Evolutionary conservation across 2,888 invertebrate species (phyloP), one percentile per base, ranked within the genome.

Genomic region (Drosophila kokeensis): DNA sequence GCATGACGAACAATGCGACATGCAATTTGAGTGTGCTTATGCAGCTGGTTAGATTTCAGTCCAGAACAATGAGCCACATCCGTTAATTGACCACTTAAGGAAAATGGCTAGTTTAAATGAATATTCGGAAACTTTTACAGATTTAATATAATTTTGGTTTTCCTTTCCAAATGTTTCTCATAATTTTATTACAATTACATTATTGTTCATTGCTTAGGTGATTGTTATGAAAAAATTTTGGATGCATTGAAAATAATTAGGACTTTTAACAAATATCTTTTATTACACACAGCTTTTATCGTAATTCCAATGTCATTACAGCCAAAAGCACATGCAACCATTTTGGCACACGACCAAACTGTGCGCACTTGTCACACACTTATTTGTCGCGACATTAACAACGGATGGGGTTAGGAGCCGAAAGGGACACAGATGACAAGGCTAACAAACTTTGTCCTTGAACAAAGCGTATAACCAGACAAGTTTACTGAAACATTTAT

Each of bases 401-500:
- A 29, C 55, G n/a, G n/a, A 13, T 29, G 32, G 45, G 36, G 32
- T 38, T 8, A 34, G 15, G 42, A 27, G 15, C 1, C 15, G 7
- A 24, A 24, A 15, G 45, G 42, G 36, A n/a, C 68, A 66, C 81
- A 79, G 72, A 69, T 88, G 87, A 65, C 82, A 83, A 70, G 76
- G 76, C 73, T 50, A 87, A 79, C 84, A 87, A 85, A 89, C 88
- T 85, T 89, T 80, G 85, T 85, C 90, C 90, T 85, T 85, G 90
- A 85, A 58, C 50, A 38, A 32, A 21, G 60, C 57, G 49, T 42
- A 42, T 52, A 67, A n/a, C 57, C 69, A 61, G 52, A 55, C 73
- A 72, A 80, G 75, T 81, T 85, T 60, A 62, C 67, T 55, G 50
- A 63, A 73, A 72, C 87, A 85, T 85, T 89, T 87, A 87, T 85